Evolutionary conservation across 2,888 invertebrate genomes (phyloP).

Genomic region (Noctua janthina): DNA sequence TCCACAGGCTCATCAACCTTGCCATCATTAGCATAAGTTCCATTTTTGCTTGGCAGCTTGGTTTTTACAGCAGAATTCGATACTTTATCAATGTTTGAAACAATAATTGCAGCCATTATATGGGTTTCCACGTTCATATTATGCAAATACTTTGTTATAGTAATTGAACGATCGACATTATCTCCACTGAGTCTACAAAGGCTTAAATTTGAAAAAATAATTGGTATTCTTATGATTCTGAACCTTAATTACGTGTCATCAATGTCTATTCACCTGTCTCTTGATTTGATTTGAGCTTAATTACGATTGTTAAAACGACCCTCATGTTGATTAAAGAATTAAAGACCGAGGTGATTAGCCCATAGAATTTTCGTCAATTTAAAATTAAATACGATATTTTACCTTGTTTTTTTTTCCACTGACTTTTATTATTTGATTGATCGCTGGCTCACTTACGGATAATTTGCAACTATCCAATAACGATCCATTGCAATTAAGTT

Average conservation of each 20-base stretch:
- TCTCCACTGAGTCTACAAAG: constrained; percentile 15
- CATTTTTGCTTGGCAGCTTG: constrained; percentile 22
- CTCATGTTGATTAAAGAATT: constrained; percentile 40
- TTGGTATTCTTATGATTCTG: constrained; percentile 43
- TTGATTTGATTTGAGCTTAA: constrained; percentile 55
- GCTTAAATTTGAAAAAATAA: constrained; percentile 27
- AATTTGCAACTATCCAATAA: neutral
- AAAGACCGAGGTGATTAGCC: constrained; percentile 18
- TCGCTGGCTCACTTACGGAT: neutral
- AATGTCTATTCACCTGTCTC: constrained; percentile 45
- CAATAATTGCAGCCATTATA: constrained; percentile 56
- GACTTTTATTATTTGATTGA: constrained; percentile 11
- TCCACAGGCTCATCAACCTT: constrained; percentile 8
- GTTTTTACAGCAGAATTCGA: constrained; percentile 3
- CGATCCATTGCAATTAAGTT: neutral
- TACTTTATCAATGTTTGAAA: constrained; percentile 27
- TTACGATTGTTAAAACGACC: constrained; percentile 42
- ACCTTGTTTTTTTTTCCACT: constrained; percentile 12
- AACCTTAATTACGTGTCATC: constrained; percentile 47
- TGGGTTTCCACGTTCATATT: constrained; percentile 42
- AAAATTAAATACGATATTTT: constrained; percentile 16
- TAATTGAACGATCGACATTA: constrained; percentile 51
- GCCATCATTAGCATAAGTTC: neutral
- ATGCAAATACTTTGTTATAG: constrained; percentile 54
- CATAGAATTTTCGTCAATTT: constrained; percentile 34